Evolutionary conservation across 2,797 vertebrate genomes (phyloP).

Genomic region (Clarias platycephalus): DNA sequence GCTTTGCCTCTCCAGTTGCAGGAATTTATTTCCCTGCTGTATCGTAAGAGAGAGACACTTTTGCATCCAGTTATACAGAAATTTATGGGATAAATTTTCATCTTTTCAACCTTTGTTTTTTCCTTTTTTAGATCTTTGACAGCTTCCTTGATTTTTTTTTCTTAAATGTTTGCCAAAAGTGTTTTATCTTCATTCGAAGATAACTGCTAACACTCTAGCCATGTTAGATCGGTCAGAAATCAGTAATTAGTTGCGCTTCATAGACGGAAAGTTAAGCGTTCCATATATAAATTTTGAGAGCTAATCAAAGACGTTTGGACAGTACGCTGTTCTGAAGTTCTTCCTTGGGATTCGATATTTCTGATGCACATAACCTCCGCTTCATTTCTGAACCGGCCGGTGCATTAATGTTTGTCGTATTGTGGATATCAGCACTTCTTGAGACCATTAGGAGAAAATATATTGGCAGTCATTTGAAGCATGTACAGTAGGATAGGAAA

Average conservation of each 20-base stretch:
- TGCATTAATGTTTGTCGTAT: constrained; percentile 71
- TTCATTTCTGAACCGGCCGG: constrained; percentile 61
- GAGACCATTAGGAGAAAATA: constrained; percentile 66
- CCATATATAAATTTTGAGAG: not conserved
- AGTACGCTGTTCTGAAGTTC: constrained; percentile 28
- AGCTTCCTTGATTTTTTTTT: not conserved
- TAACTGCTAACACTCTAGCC: not conserved
- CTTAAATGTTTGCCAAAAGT: not conserved
- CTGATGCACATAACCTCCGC: constrained; percentile 67
- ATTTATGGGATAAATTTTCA: not conserved
- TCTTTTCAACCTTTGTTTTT: no score
- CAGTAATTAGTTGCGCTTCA: not conserved
- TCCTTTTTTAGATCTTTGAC: not conserved
- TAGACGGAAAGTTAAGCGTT: not conserved
- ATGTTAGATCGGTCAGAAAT: not conserved
- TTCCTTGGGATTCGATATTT: constrained; percentile 61
- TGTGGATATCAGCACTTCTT: constrained; percentile 74
- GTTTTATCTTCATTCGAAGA: not conserved
- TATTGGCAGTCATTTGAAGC: constrained; percentile 47
- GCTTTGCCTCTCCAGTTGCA: not conserved
- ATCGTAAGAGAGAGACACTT: not conserved
- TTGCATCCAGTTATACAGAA: not conserved
- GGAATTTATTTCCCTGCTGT: not conserved
- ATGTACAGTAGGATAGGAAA: constrained; percentile 25
- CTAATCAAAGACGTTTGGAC: constrained; percentile 59